Conservation (phyloP, 1,140 invertebrate genomes). For the Maconellicoccus hirsutus region DNA sequence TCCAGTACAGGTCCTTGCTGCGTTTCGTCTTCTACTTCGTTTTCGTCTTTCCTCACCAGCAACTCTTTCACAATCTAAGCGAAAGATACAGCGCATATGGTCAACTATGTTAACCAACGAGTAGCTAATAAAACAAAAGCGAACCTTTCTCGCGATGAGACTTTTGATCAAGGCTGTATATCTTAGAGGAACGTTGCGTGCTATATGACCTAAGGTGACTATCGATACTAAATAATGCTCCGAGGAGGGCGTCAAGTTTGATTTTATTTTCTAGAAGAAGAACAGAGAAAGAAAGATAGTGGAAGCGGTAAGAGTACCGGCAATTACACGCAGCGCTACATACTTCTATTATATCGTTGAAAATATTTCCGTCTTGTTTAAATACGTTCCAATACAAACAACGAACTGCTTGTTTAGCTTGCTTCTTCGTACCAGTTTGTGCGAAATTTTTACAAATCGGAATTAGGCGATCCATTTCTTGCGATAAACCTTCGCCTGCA, state of each 20-base stretch:
- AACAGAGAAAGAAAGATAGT: background rate
- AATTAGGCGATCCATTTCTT: conserved; percentile 57
- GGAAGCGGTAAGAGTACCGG: background rate
- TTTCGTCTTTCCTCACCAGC: conserved; percentile 63
- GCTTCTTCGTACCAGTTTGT: conserved; percentile 78
- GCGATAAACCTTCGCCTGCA: conserved; percentile 55
- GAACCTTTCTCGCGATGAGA: conserved; percentile 80
- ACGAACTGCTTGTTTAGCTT: conserved; percentile 89
- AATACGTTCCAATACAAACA: conserved; percentile 81
- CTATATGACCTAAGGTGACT: conserved; percentile 87
- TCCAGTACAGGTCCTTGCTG: conserved; percentile 35
- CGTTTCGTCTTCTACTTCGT: conserved; percentile 4
- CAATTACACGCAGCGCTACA: too few relatives aligned
- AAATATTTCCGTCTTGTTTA: conserved; percentile 63
- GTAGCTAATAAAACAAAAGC: background rate
- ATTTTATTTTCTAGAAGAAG: conserved; percentile 50
- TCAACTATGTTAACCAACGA: too few relatives aligned
- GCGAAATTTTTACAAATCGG: conserved; percentile 78
- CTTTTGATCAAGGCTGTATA: conserved; percentile 84
- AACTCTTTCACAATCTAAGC: conserved; percentile 82
- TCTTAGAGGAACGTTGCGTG: conserved; percentile 76
- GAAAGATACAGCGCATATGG: too few relatives aligned
- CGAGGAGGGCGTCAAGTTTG: conserved; percentile 62
- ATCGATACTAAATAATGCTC: conserved; percentile 84
- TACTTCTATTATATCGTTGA: conserved; percentile 75